phyloP scores from a whole-genome alignment of 2,797 vertebrate genomes.

The Pantherophis vulpinus region DNA sequence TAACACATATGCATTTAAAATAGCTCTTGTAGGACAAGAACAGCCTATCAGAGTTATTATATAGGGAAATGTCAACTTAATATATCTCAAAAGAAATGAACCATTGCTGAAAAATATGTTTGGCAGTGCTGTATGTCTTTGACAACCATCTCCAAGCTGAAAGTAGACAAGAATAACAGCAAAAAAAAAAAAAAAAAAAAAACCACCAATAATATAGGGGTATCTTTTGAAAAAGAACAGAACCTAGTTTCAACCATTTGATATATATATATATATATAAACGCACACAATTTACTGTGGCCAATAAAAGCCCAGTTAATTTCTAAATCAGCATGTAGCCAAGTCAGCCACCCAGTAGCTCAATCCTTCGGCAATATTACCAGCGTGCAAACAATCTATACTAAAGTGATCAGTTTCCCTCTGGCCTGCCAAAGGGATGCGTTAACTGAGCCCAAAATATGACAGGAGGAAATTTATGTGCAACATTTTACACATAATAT shows the following conservation, averaged over 20 bases:
- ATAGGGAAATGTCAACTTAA: neutral
- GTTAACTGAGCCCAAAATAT: constrained; percentile 79
- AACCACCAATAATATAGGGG: neutral
- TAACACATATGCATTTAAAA: neutral
- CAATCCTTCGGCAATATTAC: constrained; percentile 82
- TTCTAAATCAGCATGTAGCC: constrained; percentile 81
- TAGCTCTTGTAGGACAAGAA: rapidly evolving
- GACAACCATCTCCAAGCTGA: neutral
- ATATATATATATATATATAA: constrained; percentile 40
- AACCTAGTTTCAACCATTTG: constrained; percentile 49
- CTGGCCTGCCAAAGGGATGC: constrained; percentile 76
- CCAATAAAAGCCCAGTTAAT: constrained; percentile 80
- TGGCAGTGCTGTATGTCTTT: neutral
- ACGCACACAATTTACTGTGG: constrained; percentile 69
- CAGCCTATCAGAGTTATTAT: neutral
- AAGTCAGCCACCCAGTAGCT: constrained; percentile 80
- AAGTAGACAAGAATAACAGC: neutral
- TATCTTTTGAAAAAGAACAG: constrained; percentile 26
- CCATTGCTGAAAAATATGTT: neutral
- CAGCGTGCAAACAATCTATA: constrained; percentile 79
- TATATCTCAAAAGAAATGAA: neutral
- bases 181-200: neutral
- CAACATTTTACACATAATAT: constrained; percentile 86
- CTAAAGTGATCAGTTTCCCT: constrained; percentile 80
- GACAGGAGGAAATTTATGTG: constrained; percentile 86